Evolutionary conservation across 2,113 vertebrate species (phyloP).

Genomic region (Plecotus auritus): DNA sequence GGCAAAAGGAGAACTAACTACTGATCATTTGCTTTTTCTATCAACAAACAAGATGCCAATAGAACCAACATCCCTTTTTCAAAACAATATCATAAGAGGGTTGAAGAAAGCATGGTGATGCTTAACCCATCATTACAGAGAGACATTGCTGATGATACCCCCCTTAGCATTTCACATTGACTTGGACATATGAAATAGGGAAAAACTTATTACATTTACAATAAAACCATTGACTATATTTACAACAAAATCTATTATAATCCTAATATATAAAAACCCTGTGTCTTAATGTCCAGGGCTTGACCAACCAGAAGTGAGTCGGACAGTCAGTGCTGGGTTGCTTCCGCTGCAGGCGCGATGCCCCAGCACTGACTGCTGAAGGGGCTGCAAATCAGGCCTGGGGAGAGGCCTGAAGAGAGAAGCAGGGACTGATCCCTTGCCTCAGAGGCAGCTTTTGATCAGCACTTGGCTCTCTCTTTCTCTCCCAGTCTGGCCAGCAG

Average conservation of each 20-base stretch:
- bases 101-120: neutral
- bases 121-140: neutral
- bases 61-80: neutral
- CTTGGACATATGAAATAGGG: neutral
- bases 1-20: slow-evolving; percentile 38
- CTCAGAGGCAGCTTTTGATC: too few relatives aligned
- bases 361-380: too few relatives aligned
- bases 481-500: too few relatives aligned
- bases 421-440: too few relatives aligned
- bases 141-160: neutral
- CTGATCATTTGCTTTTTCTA: slow-evolving; percentile 40
- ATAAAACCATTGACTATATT: neutral
- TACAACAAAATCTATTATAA: neutral
- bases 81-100: neutral
- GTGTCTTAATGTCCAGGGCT: too few relatives aligned
- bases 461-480: too few relatives aligned
- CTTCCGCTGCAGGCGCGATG: too few relatives aligned
- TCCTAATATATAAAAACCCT: too few relatives aligned
- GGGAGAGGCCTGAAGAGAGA: too few relatives aligned
- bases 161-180: neutral
- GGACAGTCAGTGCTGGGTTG: too few relatives aligned
- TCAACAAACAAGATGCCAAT: slow-evolving; percentile 19
- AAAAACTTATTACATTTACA: neutral
- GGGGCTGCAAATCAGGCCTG: too few relatives aligned
- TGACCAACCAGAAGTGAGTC: too few relatives aligned